phyloP scores from a whole-genome alignment of 2,888 invertebrate genomes.

The Galerucella nymphaeae region DNA sequence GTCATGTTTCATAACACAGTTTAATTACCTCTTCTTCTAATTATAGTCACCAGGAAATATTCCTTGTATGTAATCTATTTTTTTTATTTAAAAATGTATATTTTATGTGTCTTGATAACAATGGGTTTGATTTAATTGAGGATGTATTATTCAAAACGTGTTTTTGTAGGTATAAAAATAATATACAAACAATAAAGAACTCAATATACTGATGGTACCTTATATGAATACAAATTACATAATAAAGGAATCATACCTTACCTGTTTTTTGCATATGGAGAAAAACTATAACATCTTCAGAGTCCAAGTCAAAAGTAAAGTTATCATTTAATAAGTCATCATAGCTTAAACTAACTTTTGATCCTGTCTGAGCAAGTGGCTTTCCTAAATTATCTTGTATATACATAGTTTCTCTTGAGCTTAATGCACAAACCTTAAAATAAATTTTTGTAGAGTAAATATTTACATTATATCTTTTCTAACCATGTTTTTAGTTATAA shows the following conservation, averaged over 20 bases:
- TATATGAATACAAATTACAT: conserved; percentile 1
- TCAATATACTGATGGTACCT: neutral
- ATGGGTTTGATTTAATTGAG: neutral
- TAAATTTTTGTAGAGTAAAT: conserved; percentile 19
- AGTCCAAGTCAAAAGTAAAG: conserved; percentile 89
- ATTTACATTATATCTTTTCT: neutral
- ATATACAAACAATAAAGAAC: neutral
- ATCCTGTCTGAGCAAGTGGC: conserved; percentile 59
- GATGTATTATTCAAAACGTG: conserved; percentile 2
- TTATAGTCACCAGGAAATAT: conserved; percentile 6
- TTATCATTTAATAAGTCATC: conserved; percentile 89
- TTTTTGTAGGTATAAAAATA: neutral
- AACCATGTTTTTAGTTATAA: neutral
- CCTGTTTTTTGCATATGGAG: conserved; percentile 99
- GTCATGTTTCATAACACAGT: conserved; percentile 6
- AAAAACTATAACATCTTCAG: conserved; percentile 97
- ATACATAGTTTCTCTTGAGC: conserved; percentile 68
- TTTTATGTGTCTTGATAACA: neutral
- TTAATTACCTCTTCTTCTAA: conserved; percentile 11
- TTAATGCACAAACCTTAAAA: conserved; percentile 77
- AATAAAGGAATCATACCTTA: conserved; percentile 48
- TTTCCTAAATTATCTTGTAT: conserved; percentile 67
- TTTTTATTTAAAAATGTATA: neutral
- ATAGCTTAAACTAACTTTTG: conserved; percentile 81
- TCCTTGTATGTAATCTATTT: neutral